Base-by-base conservation (phyloP, 2,113 vertebrate species). In the Megalops atlanticus region DNA sequence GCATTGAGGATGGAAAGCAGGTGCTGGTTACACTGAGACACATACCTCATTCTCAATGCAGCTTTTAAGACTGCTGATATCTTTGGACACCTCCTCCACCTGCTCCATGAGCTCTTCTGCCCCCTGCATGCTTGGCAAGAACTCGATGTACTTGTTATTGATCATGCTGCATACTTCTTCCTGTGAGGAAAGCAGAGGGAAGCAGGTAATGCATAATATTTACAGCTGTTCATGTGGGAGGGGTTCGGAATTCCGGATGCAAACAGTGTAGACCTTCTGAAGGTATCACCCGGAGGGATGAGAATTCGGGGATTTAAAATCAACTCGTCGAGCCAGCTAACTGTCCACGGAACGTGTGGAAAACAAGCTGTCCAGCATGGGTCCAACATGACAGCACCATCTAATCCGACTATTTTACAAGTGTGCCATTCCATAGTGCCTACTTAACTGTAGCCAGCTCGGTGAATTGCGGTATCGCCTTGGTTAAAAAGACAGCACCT, bases 161-260 rank as follows among this genome's bases (percentile, higher is more conserved):
- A 99, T 96, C 95, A 97, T 91, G 85, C 88, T 94, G 87, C 95
- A 97, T 0, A 98, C 94, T 36, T 98, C 96, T 0, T 95, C 96
- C 98, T 99, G 43, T n/a, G n/a, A n/a, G n/a, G n/a, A n/a, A n/a
- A n/a, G n/a, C 10, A 58, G 0, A 0, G 0, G 10, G 0, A 74
- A 47, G 6, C 24, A 0, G 24, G 27, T n/a, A n/a, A 8, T 49
- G 1, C 45, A 49, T 49, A 49, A 49, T 16, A 16, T 49, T 1
- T 49, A 49, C 45, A 49, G n/a, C n/a, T n/a, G n/a, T n/a, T 69
- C 64, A 33, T 69, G 12, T 14, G 64, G 64, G n/a, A 69, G 27
- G 31, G 31, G 31, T 24, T 27, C 2, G 14, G 64, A n/a, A 64
- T 10, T 24, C 24, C 8, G 58, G 12, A 68, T 18, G 58, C 58